Base-by-base conservation (phyloP, 1,140 invertebrate genomes). In the Zaprionus davidi region DNA sequence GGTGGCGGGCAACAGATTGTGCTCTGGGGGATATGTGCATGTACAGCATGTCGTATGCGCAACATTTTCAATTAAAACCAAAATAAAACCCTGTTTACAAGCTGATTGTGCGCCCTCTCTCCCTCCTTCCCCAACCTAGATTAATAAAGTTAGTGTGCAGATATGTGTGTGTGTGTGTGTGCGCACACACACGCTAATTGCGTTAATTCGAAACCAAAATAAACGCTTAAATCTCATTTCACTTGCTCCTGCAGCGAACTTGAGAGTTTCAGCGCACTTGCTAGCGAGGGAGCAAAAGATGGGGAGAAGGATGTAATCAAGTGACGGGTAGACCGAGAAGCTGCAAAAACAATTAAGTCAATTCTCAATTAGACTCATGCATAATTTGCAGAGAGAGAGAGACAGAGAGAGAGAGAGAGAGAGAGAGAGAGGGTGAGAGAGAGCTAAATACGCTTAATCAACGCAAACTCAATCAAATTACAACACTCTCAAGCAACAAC, bases 391-490 rank as follows among this genome's bases (percentile, higher is more conserved):
- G 72, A 76, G 65, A 88, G 78, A 83, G 38, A n/a, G 38, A 5
- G 0, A 41, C 0, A n/a, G 38, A n/a, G 38, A 5, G 5, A n/a
- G 38, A 5, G 0, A 41, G 1, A n/a, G 38, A n/a, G 38, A 5
- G 5, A n/a, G 38, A 2, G 38, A 7, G 38, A n/a, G 5, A 7
- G 38, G 2, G 15, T 2, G 38, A 17, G 41, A 74, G 67, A 83
- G 62, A 83, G 81, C 84, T 81, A 87, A 87, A 87, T 87, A 87
- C 74, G 78, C 78, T 88, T 87, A 88, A 87, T 87, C 84, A 87
- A 88, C 84, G 81, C 74, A 88, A 87, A 87, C 78, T 87, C 84
- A 87, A 87, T 87, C 78, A 83, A 87, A 88, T 87, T 87, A 87
- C 74, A 63, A 73, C 84, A 80, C 77, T 87, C 82, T 78, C 78